Evolutionary conservation across 2,797 vertebrate genomes (phyloP), one percentile per base, ranked within the genome.

Genomic region (Spondyliosoma cantharus): DNA sequence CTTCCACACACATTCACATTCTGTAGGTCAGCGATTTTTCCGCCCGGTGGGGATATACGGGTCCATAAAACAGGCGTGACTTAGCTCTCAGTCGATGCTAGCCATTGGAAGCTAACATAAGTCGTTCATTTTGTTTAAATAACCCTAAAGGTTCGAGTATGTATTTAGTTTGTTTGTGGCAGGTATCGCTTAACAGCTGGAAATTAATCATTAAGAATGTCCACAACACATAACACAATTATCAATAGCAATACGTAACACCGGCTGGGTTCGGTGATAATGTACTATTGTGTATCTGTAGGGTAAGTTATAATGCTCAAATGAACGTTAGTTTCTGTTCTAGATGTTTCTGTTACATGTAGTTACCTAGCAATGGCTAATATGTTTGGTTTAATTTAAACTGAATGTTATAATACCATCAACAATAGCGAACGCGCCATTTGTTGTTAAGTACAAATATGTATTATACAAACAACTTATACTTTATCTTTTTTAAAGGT

Each of bases 131-230:
- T 71, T 27, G 7, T 3, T 5, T 32, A 15, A 20, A 5, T 49
- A 61, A 20, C 1, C 14, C 3, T 1, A 13, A 20, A 22, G 6
- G 7, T 3, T n/a, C 6, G 9, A 27, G 3, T 12, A 0, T 1
- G 14, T 9, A 17, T 19, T 19, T 2, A 58, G 8, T 3, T 9
- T 25, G 19, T 7, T 22, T 48, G 2, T 3, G 15, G 7, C 37
- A 24, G 22, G 1, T 24, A 48, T 59, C 7, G 5, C 5, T n/a
- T 7, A 24, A 24, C 7, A 15, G 0, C 20, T 16, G 12, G 2
- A 17, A 63, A 37, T 48, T 50, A 2, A 15, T 12, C 19, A 27
- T 42, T 15, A 3, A 56, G 4, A 53, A 8, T 15, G 19, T 45
- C 13, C 4, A 48, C 4, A 50, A 37, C 24, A 48, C 19, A 27